These are phyloP conservation scores for Spicauda simplicius DNA, from an alignment of 2,888 invertebrate species.

Conservation along the genomic window DNA sequence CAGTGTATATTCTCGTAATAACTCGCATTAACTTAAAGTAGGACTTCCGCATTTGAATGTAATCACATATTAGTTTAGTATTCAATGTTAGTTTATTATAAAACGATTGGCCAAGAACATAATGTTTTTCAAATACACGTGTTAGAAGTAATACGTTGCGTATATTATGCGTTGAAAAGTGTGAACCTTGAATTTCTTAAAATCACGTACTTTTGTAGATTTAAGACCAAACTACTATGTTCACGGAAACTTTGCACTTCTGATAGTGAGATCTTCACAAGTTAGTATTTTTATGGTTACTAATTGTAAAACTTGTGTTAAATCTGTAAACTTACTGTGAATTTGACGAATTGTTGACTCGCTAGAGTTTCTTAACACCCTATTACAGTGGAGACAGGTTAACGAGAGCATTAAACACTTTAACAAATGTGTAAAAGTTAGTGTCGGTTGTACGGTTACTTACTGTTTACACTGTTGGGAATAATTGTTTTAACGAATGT, in stretches of 20 bases:
- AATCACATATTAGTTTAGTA: too few species aligned
- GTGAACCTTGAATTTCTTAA: not conserved
- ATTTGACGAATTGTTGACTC: constrained; percentile 32
- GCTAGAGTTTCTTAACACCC: constrained; percentile 32
- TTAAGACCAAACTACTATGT: constrained; percentile 31
- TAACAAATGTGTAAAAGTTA: constrained; percentile 31
- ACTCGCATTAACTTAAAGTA: too few species aligned
- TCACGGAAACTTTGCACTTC: constrained; percentile 35
- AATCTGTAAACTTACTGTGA: constrained; percentile 35
- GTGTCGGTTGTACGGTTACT: constrained; percentile 28
- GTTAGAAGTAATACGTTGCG: too few species aligned
- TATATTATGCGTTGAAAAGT: too few species aligned
- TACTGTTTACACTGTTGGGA: constrained; percentile 22
- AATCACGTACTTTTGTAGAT: constrained; percentile 19
- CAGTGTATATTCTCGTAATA: too few species aligned
- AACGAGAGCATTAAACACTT: constrained; percentile 32
- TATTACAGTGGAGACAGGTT: constrained; percentile 20
- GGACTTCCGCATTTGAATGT: too few species aligned
- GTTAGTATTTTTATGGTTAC: constrained; percentile 30
- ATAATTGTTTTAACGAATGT: constrained; percentile 1
- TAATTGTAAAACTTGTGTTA: constrained; percentile 24
- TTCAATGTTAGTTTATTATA: too few species aligned
- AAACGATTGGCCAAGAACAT: not conserved
- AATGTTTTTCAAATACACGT: not conserved
- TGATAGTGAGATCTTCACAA: constrained; percentile 25